Percentiles rank a stretch among this genome's conserved stretches.
phyloP scores from a whole-genome alignment of 2,113 vertebrate genomes.

The Entelurus aequoreus region DNA sequence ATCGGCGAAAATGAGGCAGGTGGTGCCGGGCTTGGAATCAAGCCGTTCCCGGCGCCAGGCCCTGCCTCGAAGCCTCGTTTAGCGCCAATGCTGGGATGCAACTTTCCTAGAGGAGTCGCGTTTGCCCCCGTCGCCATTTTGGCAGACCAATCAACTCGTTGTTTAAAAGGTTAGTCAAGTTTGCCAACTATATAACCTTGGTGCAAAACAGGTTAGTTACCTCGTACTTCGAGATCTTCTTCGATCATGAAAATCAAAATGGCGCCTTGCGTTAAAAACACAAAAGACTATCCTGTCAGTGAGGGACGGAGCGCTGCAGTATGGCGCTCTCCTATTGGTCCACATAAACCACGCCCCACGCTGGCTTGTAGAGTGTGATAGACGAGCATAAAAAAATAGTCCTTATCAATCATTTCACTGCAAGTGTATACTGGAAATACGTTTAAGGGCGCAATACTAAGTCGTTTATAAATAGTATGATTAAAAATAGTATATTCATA shows the following conservation, averaged over 20 bases:
- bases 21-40: constrained; percentile 72
- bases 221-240: not conserved
- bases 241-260: not conserved
- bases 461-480: too few relatives aligned
- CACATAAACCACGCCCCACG: not conserved
- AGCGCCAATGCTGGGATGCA: constrained; percentile 79
- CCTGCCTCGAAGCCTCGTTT: constrained; percentile 76
- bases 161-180: not conserved
- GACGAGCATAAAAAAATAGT: too few relatives aligned
- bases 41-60: constrained; percentile 68
- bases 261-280: not conserved
- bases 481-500: too few relatives aligned
- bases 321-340: not conserved
- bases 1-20: constrained; percentile 62
- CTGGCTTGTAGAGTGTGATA: too few relatives aligned
- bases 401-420: too few relatives aligned
- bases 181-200: not conserved
- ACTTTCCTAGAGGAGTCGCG: constrained; percentile 85
- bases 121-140: constrained; percentile 86
- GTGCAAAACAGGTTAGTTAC: not conserved
- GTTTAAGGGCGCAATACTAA: too few relatives aligned
- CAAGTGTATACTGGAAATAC: too few relatives aligned
- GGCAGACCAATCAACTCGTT: not conserved
- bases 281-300: not conserved
- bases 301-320: not conserved